Percentiles rank a stretch among this genome's conserved stretches.
Conservation (phyloP, 2,888 invertebrate genomes). For the Thymelicus sylvestris region DNA sequence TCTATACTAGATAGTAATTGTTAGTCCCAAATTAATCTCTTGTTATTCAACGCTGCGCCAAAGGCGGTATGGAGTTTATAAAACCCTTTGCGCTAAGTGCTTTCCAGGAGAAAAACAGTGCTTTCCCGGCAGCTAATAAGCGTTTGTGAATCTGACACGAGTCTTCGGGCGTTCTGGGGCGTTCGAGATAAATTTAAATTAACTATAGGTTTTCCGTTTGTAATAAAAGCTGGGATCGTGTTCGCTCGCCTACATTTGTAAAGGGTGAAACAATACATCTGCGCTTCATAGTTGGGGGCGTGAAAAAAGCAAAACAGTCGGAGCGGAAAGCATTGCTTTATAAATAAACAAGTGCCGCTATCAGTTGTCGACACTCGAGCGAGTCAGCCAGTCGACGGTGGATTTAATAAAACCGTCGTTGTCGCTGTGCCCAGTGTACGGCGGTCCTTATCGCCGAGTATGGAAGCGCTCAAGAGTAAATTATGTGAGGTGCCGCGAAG, state of each 20-base stretch:
- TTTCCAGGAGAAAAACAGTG: slow-evolving; percentile 31
- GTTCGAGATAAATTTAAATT: slow-evolving; percentile 47
- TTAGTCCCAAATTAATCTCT: slow-evolving; percentile 22
- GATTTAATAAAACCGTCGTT: slow-evolving; percentile 73
- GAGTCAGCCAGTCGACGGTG: slow-evolving; percentile 74
- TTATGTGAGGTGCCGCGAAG: slow-evolving; percentile 79
- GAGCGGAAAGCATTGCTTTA: slow-evolving; percentile 73
- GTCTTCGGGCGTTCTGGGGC: slow-evolving; percentile 42
- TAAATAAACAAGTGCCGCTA: slow-evolving; percentile 79
- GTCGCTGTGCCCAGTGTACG: slow-evolving; percentile 62
- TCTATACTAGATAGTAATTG: no score
- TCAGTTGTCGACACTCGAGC: slow-evolving; percentile 80
- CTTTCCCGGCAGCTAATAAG: slow-evolving; percentile 42
- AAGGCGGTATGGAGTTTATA: slow-evolving; percentile 20
- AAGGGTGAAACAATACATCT: slow-evolving; percentile 10
- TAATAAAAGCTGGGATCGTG: slow-evolving; percentile 44
- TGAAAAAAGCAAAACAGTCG: slow-evolving; percentile 46
- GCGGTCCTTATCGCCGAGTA: slow-evolving; percentile 78
- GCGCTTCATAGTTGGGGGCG: slow-evolving; percentile 28
- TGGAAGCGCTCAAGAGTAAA: slow-evolving; percentile 81
- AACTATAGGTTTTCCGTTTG: slow-evolving; percentile 45
- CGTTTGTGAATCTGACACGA: slow-evolving; percentile 45
- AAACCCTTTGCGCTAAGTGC: slow-evolving; percentile 28
- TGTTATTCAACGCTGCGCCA: slow-evolving; percentile 18
- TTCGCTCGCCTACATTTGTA: slow-evolving; percentile 42